Evolutionary conservation across 2,113 vertebrate genomes (phyloP), one percentile per base, ranked within the genome.

Genomic region (Australoheros scitulus): DNA sequence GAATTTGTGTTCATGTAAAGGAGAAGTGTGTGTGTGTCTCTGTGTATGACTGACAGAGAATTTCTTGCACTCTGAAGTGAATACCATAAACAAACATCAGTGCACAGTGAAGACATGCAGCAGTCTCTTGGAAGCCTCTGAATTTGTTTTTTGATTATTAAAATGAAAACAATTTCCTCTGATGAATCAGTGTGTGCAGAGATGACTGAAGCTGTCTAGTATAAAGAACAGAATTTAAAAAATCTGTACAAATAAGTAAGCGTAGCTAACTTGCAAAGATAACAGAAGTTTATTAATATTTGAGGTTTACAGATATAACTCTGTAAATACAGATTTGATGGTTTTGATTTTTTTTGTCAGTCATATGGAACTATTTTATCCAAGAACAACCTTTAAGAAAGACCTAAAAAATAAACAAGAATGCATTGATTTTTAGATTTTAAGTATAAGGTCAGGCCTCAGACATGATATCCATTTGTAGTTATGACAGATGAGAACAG

Each of bases 21-120:
- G 80, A 43, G 47, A 61, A 78, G 74, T 77, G 60, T 47, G 59
- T 61, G 41, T 58, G 50, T 68, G 38, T 41, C 29, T 60, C 7
- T 85, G 55, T 65, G 72, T 47, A 14, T 84, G 87, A 81, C 76
- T 81, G 81, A 82, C 60, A 76, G 76, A 56, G 72, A 74, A 61
- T 87, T 65, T 87, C 43, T 77, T 55, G 52, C 41, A 50, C 75
- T 91, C 80, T 82, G 77, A 86, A 83, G 74, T 80, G 77, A 79
- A 52, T 2, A 55, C 22, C 36, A 82, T 92, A 91, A 93, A 93
- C 88, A 91, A 91, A 91, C 84, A 90, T 92, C 84, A 89, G 87
- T 78, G 76, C 80, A 81, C 59, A 58, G 63, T 63, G 47, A 78
- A 82, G 65, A 34, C 86, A 82, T 47, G 68, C 80, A 65, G 75